Evolutionary conservation across 2,113 vertebrate species (phyloP).

Genomic region (Catagonus wagneri): DNA sequence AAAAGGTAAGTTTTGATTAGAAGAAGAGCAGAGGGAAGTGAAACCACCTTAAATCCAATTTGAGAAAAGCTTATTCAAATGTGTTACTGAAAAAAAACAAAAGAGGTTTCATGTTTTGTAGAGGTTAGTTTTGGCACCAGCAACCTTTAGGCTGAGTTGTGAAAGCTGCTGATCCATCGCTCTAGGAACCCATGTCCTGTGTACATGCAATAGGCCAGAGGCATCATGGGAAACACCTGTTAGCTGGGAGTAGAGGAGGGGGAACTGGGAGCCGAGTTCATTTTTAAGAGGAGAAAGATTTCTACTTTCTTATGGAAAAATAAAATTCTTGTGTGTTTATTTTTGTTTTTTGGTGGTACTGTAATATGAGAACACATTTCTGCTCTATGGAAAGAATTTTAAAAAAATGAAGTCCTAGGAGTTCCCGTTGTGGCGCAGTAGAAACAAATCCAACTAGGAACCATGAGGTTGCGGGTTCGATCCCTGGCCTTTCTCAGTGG

Average conservation of each 20-base stretch:
- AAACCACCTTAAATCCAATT: constrained; percentile 70
- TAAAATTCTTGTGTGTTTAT: not conserved
- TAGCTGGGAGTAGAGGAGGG: not conserved
- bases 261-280: not conserved
- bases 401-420: not conserved
- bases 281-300: not conserved
- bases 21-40: constrained; percentile 55
- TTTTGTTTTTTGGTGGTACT: not conserved
- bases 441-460: too few species aligned
- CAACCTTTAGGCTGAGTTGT: not conserved
- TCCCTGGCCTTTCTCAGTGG: too few species aligned
- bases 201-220: not conserved
- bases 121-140: constrained; percentile 1
- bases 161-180: not conserved
- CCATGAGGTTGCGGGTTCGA: too few species aligned
- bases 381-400: not conserved
- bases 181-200: too few species aligned
- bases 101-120: constrained; percentile 1
- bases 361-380: not conserved
- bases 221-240: not conserved
- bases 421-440: too few species aligned
- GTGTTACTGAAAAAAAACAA: constrained; percentile 32
- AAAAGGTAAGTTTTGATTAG: constrained; percentile 60
- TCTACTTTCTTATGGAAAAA: not conserved
- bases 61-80: constrained; percentile 72